Percentiles rank a stretch among this genome's conserved stretches.
Conservation (phyloP, 2,797 vertebrate species). For the Bradypus variegatus region DNA sequence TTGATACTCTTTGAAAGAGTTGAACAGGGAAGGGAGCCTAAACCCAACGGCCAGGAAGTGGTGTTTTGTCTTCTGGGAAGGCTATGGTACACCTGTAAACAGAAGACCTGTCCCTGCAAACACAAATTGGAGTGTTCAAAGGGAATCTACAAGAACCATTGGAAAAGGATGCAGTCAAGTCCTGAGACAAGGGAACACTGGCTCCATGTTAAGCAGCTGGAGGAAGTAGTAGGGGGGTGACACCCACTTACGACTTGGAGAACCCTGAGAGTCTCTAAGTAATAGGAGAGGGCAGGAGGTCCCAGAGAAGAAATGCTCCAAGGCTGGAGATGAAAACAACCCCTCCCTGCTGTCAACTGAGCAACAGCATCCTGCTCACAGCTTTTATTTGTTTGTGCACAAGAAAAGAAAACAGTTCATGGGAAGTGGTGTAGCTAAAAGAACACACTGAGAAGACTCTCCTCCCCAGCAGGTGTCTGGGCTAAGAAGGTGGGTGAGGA, state of each 20-base stretch:
- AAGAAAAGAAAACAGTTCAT: not conserved
- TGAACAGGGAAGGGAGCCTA: not conserved
- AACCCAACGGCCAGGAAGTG: not conserved
- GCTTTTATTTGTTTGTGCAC: not conserved
- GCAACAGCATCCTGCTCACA: not conserved
- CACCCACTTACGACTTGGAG: not conserved
- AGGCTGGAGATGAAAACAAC: not conserved
- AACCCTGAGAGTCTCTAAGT: not conserved
- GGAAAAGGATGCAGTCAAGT: not conserved
- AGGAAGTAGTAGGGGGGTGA: not conserved
- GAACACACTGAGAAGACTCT: not conserved
- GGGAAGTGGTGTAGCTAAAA: not conserved
- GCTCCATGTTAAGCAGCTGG: not conserved
- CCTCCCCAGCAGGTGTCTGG: rapidly evolving
- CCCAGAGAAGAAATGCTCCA: not conserved
- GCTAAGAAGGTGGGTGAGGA: not conserved
- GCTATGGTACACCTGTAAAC: not conserved
- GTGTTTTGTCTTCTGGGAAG: not conserved
- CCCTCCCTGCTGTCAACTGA: not conserved
- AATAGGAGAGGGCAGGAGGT: not conserved
- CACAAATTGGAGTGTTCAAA: not conserved
- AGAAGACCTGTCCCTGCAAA: not conserved
- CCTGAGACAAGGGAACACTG: not conserved
- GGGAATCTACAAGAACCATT: not conserved
- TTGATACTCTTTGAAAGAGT: not conserved